Base-by-base conservation (phyloP, 2,797 vertebrate genomes). In the Tenualosa thibaudeaui region DNA sequence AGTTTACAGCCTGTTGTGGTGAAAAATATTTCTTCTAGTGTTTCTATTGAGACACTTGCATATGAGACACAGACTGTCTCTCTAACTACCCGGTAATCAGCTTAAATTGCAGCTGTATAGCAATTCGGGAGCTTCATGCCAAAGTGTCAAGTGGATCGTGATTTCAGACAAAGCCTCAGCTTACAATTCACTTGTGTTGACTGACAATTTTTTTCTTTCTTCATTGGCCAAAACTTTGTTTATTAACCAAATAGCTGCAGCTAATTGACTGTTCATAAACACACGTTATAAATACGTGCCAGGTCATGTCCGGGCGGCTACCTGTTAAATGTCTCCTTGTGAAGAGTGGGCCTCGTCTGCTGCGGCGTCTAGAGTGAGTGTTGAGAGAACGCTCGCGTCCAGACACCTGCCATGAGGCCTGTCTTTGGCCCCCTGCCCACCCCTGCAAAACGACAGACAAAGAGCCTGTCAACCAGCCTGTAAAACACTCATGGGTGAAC, bases 281-380 rank as follows among this genome's bases (percentile, higher is more conserved):
- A 40, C 31, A 68, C 15, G n/a, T 40, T 37, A 65, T 31, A 37
- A 37, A 5, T 37, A 37, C 31, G 26, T 71, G 65, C 37, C 40
- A 22, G 19, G 71, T 46, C 17, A 4, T n/a, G 40, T 93, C 91
- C 93, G 93, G 88, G 26, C 51, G 68, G 85, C 85, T 90, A 95
- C 95, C 95, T 94, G 92, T 89, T 91, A 91, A 92, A 93, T 92
- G 91, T 94, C 91, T 94, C 91, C 92, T 88, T 85, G 85, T 91
- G 92, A 95, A 95, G 89, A 92, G 92, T 90, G 90, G 91, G 91
- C 87, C 89, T 90, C 78, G 43, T 91, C 83, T 90, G 71, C 37
- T 90, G 71, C 37, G 71, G 91, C 85, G 91, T 91, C 89, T 94
- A 95, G 89, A 91, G 91, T 85, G 85, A 17, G 90, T 87, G 90